These are phyloP conservation scores for Orgyia antiqua DNA, from an alignment of 2,888 invertebrate species.

Conservation along the genomic window DNA sequence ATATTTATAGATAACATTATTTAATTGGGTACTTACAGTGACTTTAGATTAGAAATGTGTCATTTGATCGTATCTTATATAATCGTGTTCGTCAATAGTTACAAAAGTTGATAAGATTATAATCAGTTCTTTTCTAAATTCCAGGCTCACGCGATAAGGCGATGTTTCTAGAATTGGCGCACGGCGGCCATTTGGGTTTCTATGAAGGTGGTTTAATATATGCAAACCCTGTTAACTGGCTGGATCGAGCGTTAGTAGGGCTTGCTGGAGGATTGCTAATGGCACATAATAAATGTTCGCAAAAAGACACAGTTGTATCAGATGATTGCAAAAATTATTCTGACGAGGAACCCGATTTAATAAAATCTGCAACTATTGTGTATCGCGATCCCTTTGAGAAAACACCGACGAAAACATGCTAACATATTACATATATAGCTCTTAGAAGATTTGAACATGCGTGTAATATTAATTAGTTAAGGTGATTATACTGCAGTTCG, in stretches of 20 bases:
- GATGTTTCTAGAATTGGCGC: conserved; percentile 89
- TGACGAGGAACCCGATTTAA: conserved; percentile 62
- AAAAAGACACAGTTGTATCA: conserved; percentile 29
- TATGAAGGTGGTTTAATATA: conserved; percentile 93
- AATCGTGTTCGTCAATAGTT: too few relatives aligned
- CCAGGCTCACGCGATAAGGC: conserved; percentile 82
- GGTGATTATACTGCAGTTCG: neutral
- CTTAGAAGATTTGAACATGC: conserved; percentile 22
- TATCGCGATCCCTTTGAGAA: conserved; percentile 64
- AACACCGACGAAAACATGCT: conserved; percentile 12
- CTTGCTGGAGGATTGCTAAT: conserved; percentile 86
- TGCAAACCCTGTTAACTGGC: conserved; percentile 95
- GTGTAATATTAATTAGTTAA: conserved; percentile 19
- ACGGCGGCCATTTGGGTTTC: conserved; percentile 97
- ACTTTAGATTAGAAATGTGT: too few relatives aligned
- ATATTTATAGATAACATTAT: too few relatives aligned
- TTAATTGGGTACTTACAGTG: too few relatives aligned
- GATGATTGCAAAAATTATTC: conserved; percentile 18
- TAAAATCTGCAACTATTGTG: conserved; percentile 60
- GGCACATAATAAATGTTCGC: conserved; percentile 68
- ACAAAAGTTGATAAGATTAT: too few relatives aligned
- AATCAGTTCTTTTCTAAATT: too few relatives aligned
- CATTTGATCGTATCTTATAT: too few relatives aligned
- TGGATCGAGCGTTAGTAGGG: conserved; percentile 92
- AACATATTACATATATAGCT: conserved; percentile 13